These are phyloP conservation scores for Stichopus horrens DNA, from an alignment of 53 echinoderm and acorn worm genomes.

Conservation along the genomic window DNA sequence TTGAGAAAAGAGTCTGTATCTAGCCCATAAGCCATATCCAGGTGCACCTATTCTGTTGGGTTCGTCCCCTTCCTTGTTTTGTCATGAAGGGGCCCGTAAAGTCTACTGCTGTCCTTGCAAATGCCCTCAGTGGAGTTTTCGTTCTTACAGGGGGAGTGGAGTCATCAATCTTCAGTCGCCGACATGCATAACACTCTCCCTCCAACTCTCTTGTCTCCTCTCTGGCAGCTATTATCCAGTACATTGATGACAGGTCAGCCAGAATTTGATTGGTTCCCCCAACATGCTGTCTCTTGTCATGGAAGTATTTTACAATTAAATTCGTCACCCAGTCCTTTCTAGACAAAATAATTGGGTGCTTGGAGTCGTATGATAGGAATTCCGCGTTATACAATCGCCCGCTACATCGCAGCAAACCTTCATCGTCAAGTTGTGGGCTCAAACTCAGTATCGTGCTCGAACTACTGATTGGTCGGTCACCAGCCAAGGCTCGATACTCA, in stretches of 20 bases:
- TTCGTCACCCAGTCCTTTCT: conserved; percentile 40
- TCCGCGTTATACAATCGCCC: conserved; percentile 25
- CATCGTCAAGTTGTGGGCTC: conserved; percentile 11
- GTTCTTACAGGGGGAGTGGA: conserved; percentile 12
- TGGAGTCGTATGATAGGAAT: neutral
- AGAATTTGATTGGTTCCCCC: conserved; percentile 43
- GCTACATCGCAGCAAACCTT: conserved; percentile 14
- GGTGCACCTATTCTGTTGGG: conserved; percentile 12
- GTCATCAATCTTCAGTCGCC: conserved; percentile 21
- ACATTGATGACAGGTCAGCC: conserved; percentile 4
- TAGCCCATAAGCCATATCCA: conserved; percentile 12
- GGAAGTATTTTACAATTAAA: conserved; percentile 37
- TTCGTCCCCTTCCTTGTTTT: conserved; percentile 44
- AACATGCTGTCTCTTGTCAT: too few species aligned
- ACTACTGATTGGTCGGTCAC: too few species aligned
- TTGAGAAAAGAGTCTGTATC: too few species aligned
- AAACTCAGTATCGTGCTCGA: conserved; percentile 36
- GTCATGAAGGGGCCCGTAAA: conserved; percentile 51
- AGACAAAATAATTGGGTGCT: conserved; percentile 46
- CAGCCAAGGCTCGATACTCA: conserved; percentile 10
- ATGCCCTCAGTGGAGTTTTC: conserved; percentile 27
- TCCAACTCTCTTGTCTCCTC: conserved; percentile 33
- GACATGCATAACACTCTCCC: conserved; percentile 1
- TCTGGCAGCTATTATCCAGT: conserved; percentile 48
- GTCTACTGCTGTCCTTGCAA: conserved; percentile 30